Conservation (phyloP, 1,140 invertebrate species). For the Drosophila repleta region DNA sequence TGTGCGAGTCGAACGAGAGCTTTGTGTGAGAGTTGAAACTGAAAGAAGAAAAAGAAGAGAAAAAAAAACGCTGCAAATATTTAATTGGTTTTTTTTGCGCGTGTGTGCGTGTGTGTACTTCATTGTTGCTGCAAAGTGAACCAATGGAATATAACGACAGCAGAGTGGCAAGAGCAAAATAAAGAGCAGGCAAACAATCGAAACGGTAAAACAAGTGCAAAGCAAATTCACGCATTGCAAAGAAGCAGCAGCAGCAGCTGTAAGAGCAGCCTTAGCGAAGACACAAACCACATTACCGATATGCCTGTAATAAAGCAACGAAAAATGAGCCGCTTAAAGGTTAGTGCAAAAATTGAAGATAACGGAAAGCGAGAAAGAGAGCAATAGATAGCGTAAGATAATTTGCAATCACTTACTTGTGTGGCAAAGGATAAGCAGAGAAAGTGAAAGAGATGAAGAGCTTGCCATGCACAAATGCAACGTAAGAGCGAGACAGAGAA, state of each 20-base stretch:
- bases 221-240: conserved; percentile 5
- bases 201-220: conserved; percentile 22
- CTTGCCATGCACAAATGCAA: not conserved
- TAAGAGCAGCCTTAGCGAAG: conserved; percentile 18
- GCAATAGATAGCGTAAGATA: no score
- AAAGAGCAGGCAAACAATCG: conserved; percentile 4
- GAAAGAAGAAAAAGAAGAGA: not conserved
- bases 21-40: conserved; percentile 5
- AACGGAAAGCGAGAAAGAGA: conserved; percentile 9
- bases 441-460: conserved; percentile 5
- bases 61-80: conserved; percentile 3
- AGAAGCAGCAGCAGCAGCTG: conserved; percentile 3
- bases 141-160: conserved; percentile 9
- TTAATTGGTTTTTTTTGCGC: conserved; percentile 19
- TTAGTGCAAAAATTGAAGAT: conserved; percentile 49
- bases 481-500: conserved; percentile 1
- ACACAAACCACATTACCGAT: conserved; percentile 34
- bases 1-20: conserved; percentile 1
- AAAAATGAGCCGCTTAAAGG: conserved; percentile 83
- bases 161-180: conserved; percentile 17
- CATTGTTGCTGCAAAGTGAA: conserved; percentile 17
- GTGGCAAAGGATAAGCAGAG: not conserved
- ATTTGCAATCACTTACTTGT: not conserved
- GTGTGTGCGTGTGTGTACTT: not conserved
- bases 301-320: conserved; percentile 80